Conservation (phyloP, 2,797 vertebrate genomes). For the Momotus momota region DNA sequence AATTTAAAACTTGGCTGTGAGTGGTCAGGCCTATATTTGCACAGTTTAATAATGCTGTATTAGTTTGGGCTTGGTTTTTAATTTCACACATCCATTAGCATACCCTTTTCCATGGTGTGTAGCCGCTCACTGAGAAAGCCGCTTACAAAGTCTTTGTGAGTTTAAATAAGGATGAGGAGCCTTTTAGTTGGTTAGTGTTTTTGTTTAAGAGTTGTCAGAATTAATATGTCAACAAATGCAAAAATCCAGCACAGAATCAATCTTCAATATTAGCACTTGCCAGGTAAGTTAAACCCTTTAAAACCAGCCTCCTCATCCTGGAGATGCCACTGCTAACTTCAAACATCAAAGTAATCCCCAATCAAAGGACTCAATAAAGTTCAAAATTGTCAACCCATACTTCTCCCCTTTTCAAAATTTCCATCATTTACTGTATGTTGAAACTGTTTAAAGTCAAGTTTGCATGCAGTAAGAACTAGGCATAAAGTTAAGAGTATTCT, state of each 20-base stretch:
- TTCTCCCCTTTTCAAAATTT: neutral
- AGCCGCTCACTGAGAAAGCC: neutral
- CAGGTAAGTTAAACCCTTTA: neutral
- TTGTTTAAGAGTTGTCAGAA: constrained; percentile 1
- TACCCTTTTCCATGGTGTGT: neutral
- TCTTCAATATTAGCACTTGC: neutral
- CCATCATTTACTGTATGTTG: neutral
- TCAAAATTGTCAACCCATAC: neutral
- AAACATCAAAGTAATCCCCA: neutral
- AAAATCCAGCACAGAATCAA: neutral
- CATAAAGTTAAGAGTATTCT: neutral
- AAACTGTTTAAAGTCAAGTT: neutral
- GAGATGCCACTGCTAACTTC: neutral
- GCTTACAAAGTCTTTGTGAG: neutral
- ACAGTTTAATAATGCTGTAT: neutral
- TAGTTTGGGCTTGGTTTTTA: neutral
- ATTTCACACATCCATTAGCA: neutral
- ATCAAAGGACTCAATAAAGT: neutral
- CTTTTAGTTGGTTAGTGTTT: neutral
- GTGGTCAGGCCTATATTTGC: neutral
- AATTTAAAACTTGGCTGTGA: neutral
- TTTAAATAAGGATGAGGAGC: neutral
- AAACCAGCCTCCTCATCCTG: neutral
- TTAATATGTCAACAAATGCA: neutral
- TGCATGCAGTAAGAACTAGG: neutral